Percentiles rank a stretch among this genome's conserved stretches.
Conservation (phyloP, 1,140 invertebrate genomes). For the Trichonephila clavipes region DNA sequence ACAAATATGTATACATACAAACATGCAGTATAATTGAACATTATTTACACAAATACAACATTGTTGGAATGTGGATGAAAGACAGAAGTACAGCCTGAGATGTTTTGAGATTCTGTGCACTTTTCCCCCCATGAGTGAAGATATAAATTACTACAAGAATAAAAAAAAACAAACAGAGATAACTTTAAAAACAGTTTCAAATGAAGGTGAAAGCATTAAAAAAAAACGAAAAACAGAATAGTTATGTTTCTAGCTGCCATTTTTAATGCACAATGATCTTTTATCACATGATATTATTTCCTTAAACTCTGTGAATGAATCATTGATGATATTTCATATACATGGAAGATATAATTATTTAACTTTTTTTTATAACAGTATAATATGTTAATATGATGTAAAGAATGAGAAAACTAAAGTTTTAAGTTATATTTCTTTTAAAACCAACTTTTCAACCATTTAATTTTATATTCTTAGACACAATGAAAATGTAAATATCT, state of each 20-base stretch:
- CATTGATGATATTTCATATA: too few relatives aligned
- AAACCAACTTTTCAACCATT: too few relatives aligned
- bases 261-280: not conserved
- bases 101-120: conserved; percentile 24
- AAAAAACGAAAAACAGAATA: not conserved
- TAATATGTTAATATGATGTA: too few relatives aligned
- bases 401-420: too few relatives aligned
- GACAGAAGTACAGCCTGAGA: conserved; percentile 61
- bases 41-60: conserved; percentile 62
- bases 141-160: not conserved
- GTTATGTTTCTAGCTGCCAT: conserved; percentile 20
- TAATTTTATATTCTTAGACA: too few relatives aligned
- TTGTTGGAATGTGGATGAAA: conserved; percentile 55
- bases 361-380: too few relatives aligned
- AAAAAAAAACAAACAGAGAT: not conserved
- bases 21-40: conserved; percentile 31
- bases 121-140: not conserved
- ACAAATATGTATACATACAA: conserved; percentile 34
- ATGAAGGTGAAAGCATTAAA: not conserved
- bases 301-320: too few relatives aligned
- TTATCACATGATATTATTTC: not conserved
- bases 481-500: too few relatives aligned
- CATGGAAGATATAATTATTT: too few relatives aligned
- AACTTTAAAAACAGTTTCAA: not conserved
- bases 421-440: too few relatives aligned